Evolutionary conservation across 2,888 invertebrate species (phyloP).

Genomic region (Agrilus mali): DNA sequence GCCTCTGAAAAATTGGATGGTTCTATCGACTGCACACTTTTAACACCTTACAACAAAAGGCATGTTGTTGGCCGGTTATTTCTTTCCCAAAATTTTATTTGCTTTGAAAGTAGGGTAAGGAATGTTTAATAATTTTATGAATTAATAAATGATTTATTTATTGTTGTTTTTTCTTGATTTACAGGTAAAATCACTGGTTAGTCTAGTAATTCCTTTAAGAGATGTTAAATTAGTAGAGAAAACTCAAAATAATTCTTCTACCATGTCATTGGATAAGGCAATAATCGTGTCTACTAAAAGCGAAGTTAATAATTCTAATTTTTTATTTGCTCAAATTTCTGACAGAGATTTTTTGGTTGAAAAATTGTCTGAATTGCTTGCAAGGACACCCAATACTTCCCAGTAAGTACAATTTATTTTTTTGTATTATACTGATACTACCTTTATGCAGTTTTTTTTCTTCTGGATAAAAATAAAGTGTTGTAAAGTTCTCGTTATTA

Average conservation of each 20-base stretch:
- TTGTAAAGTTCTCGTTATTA: too few species aligned
- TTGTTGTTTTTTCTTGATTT: too few species aligned
- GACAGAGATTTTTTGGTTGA: constrained; percentile 81
- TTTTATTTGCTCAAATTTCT: constrained; percentile 77
- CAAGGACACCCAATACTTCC: constrained; percentile 41
- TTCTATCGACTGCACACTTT: constrained; percentile 77
- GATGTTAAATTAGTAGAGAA: constrained; percentile 67
- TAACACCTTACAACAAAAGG: constrained; percentile 90
- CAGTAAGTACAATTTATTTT: constrained; percentile 20
- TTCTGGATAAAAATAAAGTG: too few species aligned
- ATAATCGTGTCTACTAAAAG: constrained; percentile 74
- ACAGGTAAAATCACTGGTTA: constrained; percentile 67
- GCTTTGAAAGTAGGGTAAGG: constrained; percentile 85
- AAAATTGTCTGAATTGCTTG: constrained; percentile 79
- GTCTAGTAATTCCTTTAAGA: constrained; percentile 78
- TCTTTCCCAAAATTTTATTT: constrained; percentile 87
- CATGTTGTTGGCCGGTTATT: constrained; percentile 81
- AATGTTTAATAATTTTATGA: neutral
- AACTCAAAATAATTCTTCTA: constrained; percentile 55
- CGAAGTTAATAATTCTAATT: constrained; percentile 63
- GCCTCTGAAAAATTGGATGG: constrained; percentile 88
- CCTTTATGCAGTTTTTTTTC: too few species aligned
- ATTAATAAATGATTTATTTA: neutral
- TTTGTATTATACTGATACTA: neutral
- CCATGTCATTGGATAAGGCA: constrained; percentile 47